Conservation (phyloP, 2,888 invertebrate species). For the Tenthredo distinguenda region DNA sequence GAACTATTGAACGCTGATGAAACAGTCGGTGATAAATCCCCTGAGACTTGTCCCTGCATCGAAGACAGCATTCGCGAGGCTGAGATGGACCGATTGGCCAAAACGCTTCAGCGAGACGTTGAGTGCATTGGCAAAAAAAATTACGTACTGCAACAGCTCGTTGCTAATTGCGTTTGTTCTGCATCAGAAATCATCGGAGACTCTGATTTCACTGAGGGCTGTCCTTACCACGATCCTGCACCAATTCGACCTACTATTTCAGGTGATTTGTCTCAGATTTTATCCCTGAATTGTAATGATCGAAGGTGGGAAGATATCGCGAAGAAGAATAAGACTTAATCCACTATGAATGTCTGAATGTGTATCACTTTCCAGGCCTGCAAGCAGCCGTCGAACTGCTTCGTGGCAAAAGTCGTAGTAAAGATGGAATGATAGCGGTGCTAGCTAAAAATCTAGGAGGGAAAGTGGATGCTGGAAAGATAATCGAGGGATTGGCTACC, state of each 20-base stretch:
- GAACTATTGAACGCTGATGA: constrained; percentile 19
- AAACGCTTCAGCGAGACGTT: constrained; percentile 55
- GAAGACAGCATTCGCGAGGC: constrained; percentile 6
- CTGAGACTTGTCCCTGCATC: constrained; percentile 32
- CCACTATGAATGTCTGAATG: background rate
- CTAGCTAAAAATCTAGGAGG: constrained; percentile 59
- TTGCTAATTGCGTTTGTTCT: constrained; percentile 29
- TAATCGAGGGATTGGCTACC: constrained; percentile 57
- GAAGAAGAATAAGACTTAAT: background rate
- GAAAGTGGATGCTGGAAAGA: constrained; percentile 55
- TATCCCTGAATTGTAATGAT: background rate
- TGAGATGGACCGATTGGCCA: constrained; percentile 29
- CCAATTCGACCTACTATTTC: constrained; percentile 42
- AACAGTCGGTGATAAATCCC: background rate
- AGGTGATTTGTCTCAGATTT: constrained; percentile 16
- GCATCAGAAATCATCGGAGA: background rate
- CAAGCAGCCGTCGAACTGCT: constrained; percentile 57
- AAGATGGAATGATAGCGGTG: constrained; percentile 61
- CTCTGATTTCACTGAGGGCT: background rate
- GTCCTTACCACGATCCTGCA: constrained; percentile 25
- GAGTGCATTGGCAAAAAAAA: constrained; percentile 56
- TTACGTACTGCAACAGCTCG: constrained; percentile 55
- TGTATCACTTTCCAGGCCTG: constrained; percentile 54
- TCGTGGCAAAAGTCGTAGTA: constrained; percentile 59
- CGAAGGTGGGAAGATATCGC: background rate